Base-by-base conservation (phyloP, 2,888 invertebrate species). In the Lysandra coridon region DNA sequence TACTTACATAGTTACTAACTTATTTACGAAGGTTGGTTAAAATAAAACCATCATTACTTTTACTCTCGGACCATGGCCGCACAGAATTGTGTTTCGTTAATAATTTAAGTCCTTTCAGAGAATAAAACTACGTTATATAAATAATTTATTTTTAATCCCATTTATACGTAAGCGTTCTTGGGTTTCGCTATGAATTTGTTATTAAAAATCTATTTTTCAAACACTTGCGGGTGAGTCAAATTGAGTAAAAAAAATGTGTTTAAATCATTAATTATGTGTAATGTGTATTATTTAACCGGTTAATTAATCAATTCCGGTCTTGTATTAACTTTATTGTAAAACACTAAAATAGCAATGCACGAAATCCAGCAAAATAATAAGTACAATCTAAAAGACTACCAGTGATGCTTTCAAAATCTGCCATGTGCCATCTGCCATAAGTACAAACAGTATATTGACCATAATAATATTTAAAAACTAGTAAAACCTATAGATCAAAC, bases 91-190 rank as follows among this genome's bases (percentile, higher is more conserved):
- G 69, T 37, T 69, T 37, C 69, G 14, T 69, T 37, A 69, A 69
- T 69, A 33, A 69, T 73, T 14, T 57, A 49, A 73, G 10, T 53
- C 30, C 49, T 6, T 78, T 30, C 7, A 69, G 53, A 44, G 44
- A 17, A 60, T 44, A 79, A 30, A 40, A 64, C 30, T 62, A 44
- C 60, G 14, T n/a, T 37, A 30, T 2, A 53, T 75, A 30, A 53
- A 76, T 53, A 23, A 76, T 76, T 76, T 76, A 76, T 76, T 76
- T 75, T 57, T 57, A 30, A 76, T 76, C 33, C 53, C 76, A 57
- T 76, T 76, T 53, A 33, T 57, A 0, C 57, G 76, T 57, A 57
- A 76, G 5, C n/a, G 12, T 75, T 30, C 49, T 49, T 75, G n/a
- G 23, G 30, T 14, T 69, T 23, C 33, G 33, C 33, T 1, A 14